Percentiles rank a stretch among this genome's conserved stretches.
Evolutionary conservation across 2,888 invertebrate genomes (phyloP).

Genomic region (Hyles lineata): DNA sequence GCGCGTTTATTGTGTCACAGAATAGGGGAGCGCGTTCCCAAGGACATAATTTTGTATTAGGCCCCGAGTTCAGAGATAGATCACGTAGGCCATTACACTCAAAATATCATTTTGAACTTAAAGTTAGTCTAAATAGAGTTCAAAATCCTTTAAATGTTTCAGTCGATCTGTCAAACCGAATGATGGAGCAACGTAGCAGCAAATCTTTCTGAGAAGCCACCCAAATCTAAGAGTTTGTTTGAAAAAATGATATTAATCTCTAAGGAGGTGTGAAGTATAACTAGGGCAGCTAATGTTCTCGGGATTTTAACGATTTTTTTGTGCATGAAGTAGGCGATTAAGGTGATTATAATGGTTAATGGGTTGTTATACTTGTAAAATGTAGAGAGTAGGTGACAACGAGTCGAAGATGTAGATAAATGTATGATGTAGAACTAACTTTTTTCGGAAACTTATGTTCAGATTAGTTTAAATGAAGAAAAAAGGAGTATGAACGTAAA

Average conservation of each 20-base stretch:
- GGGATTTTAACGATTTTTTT: constrained; percentile 41
- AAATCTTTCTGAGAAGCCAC: constrained; percentile 64
- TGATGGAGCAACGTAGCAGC: constrained; percentile 40
- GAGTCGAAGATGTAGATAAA: too few relatives aligned
- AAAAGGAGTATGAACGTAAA: too few relatives aligned
- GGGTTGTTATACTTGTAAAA: neutral
- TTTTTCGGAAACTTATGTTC: too few relatives aligned
- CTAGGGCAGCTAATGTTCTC: constrained; percentile 46
- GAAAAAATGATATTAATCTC: constrained; percentile 70
- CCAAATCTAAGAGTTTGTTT: constrained; percentile 59
- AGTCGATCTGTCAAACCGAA: constrained; percentile 47
- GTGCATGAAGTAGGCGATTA: neutral
- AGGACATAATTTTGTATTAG: constrained; percentile 71
- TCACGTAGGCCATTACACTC: constrained; percentile 53
- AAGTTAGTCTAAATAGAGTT: constrained; percentile 21
- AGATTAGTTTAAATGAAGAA: too few relatives aligned
- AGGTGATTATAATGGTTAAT: neutral
- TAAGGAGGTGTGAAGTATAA: constrained; percentile 69
- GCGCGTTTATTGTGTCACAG: constrained; percentile 61
- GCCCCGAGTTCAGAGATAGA: constrained; percentile 49
- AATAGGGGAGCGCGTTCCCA: constrained; percentile 69
- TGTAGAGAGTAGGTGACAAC: too few relatives aligned
- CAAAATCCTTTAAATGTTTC: constrained; percentile 30
- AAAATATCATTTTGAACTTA: neutral
- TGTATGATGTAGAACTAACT: too few relatives aligned